Percentiles rank a stretch among this genome's conserved stretches.
Conservation (phyloP, 23 tunicate species). For the Botrylloides violaceus region DNA sequence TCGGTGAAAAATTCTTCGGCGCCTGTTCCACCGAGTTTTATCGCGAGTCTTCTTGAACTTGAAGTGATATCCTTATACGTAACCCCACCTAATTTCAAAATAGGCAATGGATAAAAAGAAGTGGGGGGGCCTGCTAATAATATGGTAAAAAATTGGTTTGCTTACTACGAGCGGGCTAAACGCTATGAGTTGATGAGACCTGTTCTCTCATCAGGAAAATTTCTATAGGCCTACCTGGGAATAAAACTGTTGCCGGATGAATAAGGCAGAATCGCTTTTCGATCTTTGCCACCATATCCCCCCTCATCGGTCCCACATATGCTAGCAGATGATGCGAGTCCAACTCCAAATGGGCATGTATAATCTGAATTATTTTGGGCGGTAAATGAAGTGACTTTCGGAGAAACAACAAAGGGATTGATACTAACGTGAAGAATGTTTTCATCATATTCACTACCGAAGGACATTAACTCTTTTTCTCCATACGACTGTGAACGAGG, state of each 20-base stretch:
- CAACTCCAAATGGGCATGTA: conserved; percentile 72
- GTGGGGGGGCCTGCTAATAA: not conserved
- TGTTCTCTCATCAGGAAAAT: not conserved
- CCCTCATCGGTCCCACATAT: conserved; percentile 65
- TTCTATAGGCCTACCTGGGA: conserved; percentile 11
- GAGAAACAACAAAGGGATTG: not conserved
- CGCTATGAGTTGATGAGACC: not conserved
- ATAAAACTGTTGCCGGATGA: conserved; percentile 22
- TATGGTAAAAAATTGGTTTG: not conserved
- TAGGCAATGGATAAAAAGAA: too few relatives aligned
- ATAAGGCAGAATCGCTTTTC: conserved; percentile 70
- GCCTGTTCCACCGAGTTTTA: conserved; percentile 58
- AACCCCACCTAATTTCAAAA: conserved; percentile 36
- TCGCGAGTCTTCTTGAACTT: conserved; percentile 44
- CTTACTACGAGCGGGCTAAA: not conserved
- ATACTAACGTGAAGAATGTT: not conserved
- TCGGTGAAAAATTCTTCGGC: conserved; percentile 83
- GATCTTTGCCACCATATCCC: conserved; percentile 39
- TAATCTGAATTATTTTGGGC: conserved; percentile 36
- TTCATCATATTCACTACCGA: conserved; percentile 11
- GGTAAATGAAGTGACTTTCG: not conserved
- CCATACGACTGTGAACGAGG: conserved; percentile 5
- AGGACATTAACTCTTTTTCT: not conserved
- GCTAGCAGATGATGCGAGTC: conserved; percentile 67
- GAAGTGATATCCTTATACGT: conserved; percentile 49